Evolutionary conservation across 2,113 vertebrate genomes (phyloP).

Genomic region (Protomyctophum bolini): DNA sequence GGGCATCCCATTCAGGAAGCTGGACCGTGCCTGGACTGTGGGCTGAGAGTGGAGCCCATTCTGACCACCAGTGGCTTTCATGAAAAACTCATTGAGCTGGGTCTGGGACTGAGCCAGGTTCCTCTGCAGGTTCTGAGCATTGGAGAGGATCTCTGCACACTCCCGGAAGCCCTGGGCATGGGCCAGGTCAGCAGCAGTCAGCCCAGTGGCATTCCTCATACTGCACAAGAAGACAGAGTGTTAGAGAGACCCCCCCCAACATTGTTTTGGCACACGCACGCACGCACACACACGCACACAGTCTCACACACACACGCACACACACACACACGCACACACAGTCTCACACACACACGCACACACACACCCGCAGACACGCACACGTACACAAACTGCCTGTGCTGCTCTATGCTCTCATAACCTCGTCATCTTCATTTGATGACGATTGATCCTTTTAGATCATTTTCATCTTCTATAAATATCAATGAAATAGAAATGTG

Average conservation of each 20-base stretch:
- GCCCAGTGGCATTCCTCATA: slow-evolving; percentile 98
- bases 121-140: slow-evolving; percentile 90
- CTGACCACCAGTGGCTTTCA: slow-evolving; percentile 80
- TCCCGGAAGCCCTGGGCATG: slow-evolving; percentile 96
- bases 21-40: slow-evolving; percentile 77
- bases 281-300: slow-evolving; percentile 3
- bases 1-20: slow-evolving; percentile 78
- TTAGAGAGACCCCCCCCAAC: slow-evolving; percentile 72
- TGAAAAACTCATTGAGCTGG: slow-evolving; percentile 81
- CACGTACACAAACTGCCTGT: slow-evolving; percentile 45
- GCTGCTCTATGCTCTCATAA: slow-evolving; percentile 65
- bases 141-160: slow-evolving; percentile 94
- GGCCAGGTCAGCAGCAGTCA: slow-evolving; percentile 98
- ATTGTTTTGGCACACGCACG: slow-evolving; percentile 12
- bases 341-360: slow-evolving; percentile 51
- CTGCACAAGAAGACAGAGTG: slow-evolving; percentile 88
- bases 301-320: slow-evolving; percentile 19
- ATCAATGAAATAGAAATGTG: slow-evolving; percentile 28
- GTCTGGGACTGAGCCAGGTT: slow-evolving; percentile 74
- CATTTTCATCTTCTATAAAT: slow-evolving; percentile 55
- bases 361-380: slow-evolving; percentile 40
- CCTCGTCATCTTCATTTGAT: slow-evolving; percentile 71
- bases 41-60: slow-evolving; percentile 84
- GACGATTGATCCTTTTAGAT: slow-evolving; percentile 74
- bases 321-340: slow-evolving; percentile 26